Base-by-base conservation (phyloP, 2,797 vertebrate genomes). In the Ptychadena robeensis region DNA sequence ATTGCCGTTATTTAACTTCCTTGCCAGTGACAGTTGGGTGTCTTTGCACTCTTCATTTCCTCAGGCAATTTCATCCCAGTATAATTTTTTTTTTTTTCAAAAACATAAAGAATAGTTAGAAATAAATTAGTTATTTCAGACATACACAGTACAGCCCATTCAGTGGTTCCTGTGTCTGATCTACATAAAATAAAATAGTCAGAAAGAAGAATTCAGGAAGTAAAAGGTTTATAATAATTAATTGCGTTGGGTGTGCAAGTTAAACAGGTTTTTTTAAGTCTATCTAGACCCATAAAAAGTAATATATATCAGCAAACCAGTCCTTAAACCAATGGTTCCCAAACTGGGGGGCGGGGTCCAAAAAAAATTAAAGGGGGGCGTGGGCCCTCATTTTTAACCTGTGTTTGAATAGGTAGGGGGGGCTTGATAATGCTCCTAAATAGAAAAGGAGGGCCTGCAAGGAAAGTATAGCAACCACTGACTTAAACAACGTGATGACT, bases 1-100 rank as follows among this genome's bases (percentile, higher is more conserved):
- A 57, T 27, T 69, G 34, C 70, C 30, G 48, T 35, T 74, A 79
- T 80, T 84, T 74, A 80, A 79, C 67, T 83, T 72, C 67, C 40
- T 18, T n/a, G 38, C 12, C 69, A 76, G 71, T 85, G 75, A 71
- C 61, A 75, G 72, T 61, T n/a, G 44, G 32, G 34, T 15, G n/a
- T 31, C 30, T 76, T 68, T 66, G 32, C 38, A 44, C 53, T 73
- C 67, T 70, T 28, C 64, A 61, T 63, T 59, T 66, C 34, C 30
- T 35, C 35, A 63, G 28, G 53, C 37, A 31, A 48, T 67, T 79
- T 78, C 57, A 31, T 83, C 65, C 27, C n/a, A 22, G 18, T 37
- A 12, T 48, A 37, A n/a, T 57, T 22, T 80, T 72, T 48, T 7
- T 69, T 38, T 83, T 78, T 59, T 9, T 81, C 12, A n/a, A 12